Evolutionary conservation across 2,797 vertebrate genomes (phyloP), one percentile per base, ranked within the genome.

Genomic region (Lepilemur septentrionalis): DNA sequence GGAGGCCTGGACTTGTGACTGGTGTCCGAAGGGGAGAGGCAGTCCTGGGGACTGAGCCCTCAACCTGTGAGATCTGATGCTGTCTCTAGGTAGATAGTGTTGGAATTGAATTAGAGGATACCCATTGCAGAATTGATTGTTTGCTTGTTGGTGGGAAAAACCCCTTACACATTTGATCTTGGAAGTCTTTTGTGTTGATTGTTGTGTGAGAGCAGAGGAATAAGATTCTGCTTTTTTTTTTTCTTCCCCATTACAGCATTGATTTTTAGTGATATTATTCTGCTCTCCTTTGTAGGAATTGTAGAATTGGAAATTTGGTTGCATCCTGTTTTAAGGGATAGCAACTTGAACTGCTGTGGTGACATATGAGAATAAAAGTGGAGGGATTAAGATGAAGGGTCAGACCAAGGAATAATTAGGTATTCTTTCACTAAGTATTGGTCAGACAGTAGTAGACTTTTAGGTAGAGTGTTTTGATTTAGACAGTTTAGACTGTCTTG

Each of bases 241-340:
- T n/a, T 38, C 4, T 38, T 0, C 32, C 14, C 32, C 32, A 17
- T 65, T 32, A 65, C 32, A 18, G 18, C 22, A 38, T 38, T 55
- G 61, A 75, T 81, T 78, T 95, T 88, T 89, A 46, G 23, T 57
- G 67, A 52, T 30, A 92, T 93, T 48, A 55, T 91, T 85, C 20
- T 89, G 2, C 69, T 90, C 22, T 89, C 20, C 48, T 88, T 78
- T 78, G 20, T 82, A 85, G 61, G 55, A 30, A 35, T 85, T 67
- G 17, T 69, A 78, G 41, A 89, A 55, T 70, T 93, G 55, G 65
- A 81, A 89, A 48, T 28, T 73, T 12, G 23, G 48, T 78, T 63
- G n/a, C n/a, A 28, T 91, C 48, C 61, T 57, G 13, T 79, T n/a
- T 89, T 84, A 84, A 25, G 50, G 35, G 65, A 50, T 79, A 50